Conservation (phyloP, 2,113 vertebrate genomes). For the Drymodes brunneopygia region DNA sequence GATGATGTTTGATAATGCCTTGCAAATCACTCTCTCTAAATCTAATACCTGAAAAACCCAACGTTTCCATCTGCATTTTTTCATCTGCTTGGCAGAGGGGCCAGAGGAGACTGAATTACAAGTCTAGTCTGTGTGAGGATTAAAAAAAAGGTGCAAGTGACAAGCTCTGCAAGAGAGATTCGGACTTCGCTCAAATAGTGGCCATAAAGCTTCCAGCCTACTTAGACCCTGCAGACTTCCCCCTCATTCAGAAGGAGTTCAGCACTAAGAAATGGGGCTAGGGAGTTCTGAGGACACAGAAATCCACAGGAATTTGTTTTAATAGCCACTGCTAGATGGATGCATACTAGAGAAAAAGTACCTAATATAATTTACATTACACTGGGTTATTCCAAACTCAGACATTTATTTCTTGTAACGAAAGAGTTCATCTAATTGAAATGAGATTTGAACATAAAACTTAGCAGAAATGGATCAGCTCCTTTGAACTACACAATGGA, state of each 20-base stretch:
- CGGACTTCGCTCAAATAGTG: background rate
- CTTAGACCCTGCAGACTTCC: background rate
- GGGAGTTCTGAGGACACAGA: background rate
- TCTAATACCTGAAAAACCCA: background rate
- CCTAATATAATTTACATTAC: conserved; percentile 34
- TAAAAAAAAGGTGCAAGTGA: background rate
- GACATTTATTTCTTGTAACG: conserved; percentile 13
- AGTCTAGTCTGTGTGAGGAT: background rate
- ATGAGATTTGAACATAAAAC: conserved; percentile 54
- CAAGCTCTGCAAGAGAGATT: background rate
- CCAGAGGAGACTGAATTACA: background rate
- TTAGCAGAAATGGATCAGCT: conserved; percentile 47
- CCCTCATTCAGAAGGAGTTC: background rate
- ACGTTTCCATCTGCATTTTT: background rate
- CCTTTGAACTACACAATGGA: conserved; percentile 62
- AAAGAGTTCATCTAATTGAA: conserved; percentile 51
- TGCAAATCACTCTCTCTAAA: background rate
- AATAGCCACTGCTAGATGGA: conserved; percentile 19
- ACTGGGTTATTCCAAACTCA: conserved; percentile 32
- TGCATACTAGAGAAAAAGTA: background rate
- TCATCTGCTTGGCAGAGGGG: background rate
- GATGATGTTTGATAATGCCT: background rate
- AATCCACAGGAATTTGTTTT: conserved; percentile 41
- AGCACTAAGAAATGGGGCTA: background rate
- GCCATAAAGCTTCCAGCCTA: background rate